phyloP scores from a whole-genome alignment of 1,140 invertebrate genomes.

The Scaptomyza hsui region DNA sequence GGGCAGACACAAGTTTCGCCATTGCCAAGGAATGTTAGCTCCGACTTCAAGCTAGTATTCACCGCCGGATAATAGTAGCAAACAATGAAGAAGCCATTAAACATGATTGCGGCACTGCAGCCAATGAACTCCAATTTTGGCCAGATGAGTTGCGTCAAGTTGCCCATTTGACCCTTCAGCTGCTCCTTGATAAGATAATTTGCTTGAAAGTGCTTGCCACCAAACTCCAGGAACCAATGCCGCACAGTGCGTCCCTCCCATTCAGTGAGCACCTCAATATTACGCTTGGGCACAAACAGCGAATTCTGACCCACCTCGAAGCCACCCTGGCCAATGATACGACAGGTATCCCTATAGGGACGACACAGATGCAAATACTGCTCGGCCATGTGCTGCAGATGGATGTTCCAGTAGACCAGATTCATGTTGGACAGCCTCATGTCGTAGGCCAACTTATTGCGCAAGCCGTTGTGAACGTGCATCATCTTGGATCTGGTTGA shows the following conservation, averaged over 20 bases:
- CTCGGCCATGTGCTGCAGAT: constrained; percentile 43
- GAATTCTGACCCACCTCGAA: constrained; percentile 29
- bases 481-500: constrained; percentile 4
- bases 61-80: constrained; percentile 47
- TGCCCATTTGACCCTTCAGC: not conserved
- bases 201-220: not conserved
- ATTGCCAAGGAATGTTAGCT: not conserved
- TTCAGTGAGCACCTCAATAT: not conserved
- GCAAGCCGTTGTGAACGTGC: constrained; percentile 38
- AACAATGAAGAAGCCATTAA: constrained; percentile 38
- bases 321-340: constrained; percentile 10
- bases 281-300: not conserved
- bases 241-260: constrained; percentile 40
- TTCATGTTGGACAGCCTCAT: constrained; percentile 36
- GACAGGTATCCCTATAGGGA: constrained; percentile 33
- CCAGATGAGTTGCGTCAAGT: constrained; percentile 30
- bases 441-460: constrained; percentile 35
- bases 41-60: not conserved
- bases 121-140: constrained; percentile 36
- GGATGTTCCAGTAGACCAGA: constrained; percentile 45
- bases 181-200: not conserved
- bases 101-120: constrained; percentile 40
- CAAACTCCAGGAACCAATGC: constrained; percentile 31
- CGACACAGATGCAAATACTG: constrained; percentile 31
- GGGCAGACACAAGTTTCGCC: constrained; percentile 32